These are phyloP conservation scores for Hemiscyllium ocellatum DNA, from an alignment of 2,113 vertebrate genomes.

Conservation along the genomic window DNA sequence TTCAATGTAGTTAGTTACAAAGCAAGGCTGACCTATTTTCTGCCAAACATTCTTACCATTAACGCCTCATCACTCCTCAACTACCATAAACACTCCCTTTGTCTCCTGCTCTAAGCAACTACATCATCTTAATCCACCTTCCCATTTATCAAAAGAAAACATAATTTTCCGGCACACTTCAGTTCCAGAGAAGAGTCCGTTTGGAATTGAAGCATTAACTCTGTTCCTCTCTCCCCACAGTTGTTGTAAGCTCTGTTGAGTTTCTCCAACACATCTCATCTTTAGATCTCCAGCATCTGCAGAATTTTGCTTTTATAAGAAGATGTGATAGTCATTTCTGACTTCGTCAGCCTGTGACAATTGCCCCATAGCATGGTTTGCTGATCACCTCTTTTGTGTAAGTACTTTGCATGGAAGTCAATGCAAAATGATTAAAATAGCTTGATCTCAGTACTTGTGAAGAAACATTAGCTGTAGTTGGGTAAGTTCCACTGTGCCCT, in stretches of 20 bases:
- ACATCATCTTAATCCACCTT: no score
- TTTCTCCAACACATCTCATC: no score
- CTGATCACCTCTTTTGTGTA: not conserved
- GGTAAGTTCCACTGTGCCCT: not conserved
- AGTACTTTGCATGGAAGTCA: not conserved
- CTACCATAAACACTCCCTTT: not conserved
- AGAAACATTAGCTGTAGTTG: not conserved
- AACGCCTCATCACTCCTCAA: no score
- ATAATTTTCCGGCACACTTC: no score
- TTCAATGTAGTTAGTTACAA: not conserved
- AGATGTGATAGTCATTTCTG: not conserved
- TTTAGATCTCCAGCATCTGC: no score
- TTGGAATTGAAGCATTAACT: no score
- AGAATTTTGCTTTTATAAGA: not conserved
- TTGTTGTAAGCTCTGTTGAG: no score
- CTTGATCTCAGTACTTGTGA: not conserved
- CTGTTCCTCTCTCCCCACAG: no score
- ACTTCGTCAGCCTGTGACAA: not conserved
- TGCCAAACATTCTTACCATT: no score
- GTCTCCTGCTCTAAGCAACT: no score
- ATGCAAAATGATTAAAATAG: not conserved
- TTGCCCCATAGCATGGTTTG: not conserved
- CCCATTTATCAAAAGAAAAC: no score
- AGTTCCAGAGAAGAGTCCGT: no score
- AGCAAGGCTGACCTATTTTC: not conserved